A percentile compares a stretch with the other conserved stretches of the same genome.
phyloP scores from a whole-genome alignment of 2,113 vertebrate genomes.

The Calonectris borealis region DNA sequence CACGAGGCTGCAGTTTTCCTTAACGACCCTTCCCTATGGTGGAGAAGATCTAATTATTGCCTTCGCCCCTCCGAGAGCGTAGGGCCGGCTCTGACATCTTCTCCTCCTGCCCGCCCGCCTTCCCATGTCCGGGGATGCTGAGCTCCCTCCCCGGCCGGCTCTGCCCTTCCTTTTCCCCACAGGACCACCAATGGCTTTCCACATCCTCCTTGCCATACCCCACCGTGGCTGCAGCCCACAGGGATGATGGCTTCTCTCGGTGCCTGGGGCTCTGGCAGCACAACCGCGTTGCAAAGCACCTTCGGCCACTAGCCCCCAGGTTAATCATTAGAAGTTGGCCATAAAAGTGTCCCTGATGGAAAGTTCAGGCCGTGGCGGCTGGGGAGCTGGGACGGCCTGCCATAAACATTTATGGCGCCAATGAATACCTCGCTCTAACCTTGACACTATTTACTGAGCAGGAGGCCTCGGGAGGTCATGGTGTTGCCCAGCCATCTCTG shows the following conservation, averaged over 20 bases:
- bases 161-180: background rate
- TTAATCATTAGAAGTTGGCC: slow-evolving; percentile 72
- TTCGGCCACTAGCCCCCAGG: background rate
- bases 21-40: accelerated
- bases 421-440: slow-evolving; percentile 68
- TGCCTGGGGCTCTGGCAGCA: accelerated
- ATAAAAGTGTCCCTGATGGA: slow-evolving; percentile 76
- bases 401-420: slow-evolving; percentile 63
- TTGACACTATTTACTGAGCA: slow-evolving; percentile 68
- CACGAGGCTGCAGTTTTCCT: background rate
- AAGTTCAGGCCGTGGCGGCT: slow-evolving; percentile 67
- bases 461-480: slow-evolving; percentile 53
- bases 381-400: slow-evolving; percentile 3
- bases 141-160: accelerated
- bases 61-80: accelerated
- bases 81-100: background rate
- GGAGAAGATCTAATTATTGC: background rate
- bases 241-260: accelerated
- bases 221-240: accelerated
- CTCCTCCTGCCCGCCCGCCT: background rate
- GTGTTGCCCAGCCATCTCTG: background rate
- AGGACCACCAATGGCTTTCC: background rate
- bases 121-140: background rate
- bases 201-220: background rate
- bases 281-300: background rate